Conservation (phyloP, 2,113 vertebrate genomes). For the Carettochelys insculpta region DNA sequence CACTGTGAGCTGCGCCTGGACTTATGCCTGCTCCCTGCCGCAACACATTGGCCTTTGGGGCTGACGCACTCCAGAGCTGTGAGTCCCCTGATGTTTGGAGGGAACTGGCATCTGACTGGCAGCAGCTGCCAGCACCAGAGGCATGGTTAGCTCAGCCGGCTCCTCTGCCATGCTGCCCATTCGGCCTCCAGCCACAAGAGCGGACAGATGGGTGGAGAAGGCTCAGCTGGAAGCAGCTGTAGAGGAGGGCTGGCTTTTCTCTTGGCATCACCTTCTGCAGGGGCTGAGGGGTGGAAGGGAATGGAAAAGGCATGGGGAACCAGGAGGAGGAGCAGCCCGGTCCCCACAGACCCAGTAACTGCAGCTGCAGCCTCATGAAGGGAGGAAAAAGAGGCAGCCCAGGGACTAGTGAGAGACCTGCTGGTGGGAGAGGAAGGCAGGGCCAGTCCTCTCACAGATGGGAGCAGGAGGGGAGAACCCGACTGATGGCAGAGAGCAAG, state of each 20-base stretch:
- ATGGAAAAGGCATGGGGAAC: not conserved
- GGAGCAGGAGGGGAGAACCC: not conserved
- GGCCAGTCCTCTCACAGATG: not conserved
- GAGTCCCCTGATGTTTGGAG: not conserved
- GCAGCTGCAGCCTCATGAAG: not conserved
- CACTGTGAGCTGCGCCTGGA: not conserved
- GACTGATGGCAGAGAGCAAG: not conserved
- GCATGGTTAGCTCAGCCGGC: not conserved
- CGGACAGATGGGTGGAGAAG: not conserved
- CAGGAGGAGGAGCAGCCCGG: fast-evolving
- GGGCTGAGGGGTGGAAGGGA: no score
- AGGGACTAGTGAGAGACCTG: not conserved
- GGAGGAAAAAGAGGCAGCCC: not conserved
- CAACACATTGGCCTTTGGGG: no score
- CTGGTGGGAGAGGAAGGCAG: not conserved
- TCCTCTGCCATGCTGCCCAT: not conserved
- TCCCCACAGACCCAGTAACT: not conserved
- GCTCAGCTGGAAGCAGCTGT: fast-evolving
- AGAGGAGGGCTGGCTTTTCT: fast-evolving
- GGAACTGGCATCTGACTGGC: not conserved
- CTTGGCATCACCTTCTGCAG: fast-evolving
- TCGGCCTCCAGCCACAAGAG: not conserved
- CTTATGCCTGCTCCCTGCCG: not conserved
- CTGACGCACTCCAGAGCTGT: fast-evolving
- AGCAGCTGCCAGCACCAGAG: conserved; percentile 6